phyloP scores from a whole-genome alignment of 2,797 vertebrate species.

The Ctenochaetus hawaiiensis region DNA sequence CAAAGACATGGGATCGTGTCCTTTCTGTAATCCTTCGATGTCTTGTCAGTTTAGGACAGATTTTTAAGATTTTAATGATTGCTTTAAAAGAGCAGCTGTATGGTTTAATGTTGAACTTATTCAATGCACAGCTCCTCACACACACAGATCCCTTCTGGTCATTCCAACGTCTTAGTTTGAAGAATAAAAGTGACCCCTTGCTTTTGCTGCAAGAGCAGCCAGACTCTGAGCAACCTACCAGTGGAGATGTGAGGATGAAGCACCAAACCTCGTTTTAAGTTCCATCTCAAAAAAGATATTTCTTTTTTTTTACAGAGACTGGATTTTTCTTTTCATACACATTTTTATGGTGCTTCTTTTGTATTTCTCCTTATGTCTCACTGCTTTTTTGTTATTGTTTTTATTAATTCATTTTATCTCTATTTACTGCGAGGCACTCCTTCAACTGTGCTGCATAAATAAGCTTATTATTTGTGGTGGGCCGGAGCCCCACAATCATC shows the following conservation, averaged over 20 bases:
- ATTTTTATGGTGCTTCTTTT: not conserved
- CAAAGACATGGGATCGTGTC: slow-evolving; percentile 3
- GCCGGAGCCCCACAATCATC: not conserved
- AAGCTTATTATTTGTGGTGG: slow-evolving; percentile 4
- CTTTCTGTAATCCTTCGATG: not conserved
- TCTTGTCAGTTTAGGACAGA: slow-evolving; percentile 3
- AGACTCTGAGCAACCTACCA: slow-evolving; percentile 34
- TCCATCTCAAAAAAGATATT: slow-evolving; percentile 19
- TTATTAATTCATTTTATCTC: not conserved
- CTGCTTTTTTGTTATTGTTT: not conserved
- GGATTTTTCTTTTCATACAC: not conserved
- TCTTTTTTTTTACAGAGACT: slow-evolving; percentile 1
- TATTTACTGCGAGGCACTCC: not conserved
- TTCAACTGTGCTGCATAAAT: not conserved
- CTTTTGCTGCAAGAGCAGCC: slow-evolving; percentile 22
- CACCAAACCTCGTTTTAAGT: slow-evolving; percentile 32
- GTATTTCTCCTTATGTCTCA: not conserved
- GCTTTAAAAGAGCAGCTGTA: slow-evolving; percentile 30
- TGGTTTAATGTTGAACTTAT: slow-evolving; percentile 43
- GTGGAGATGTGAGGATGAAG: slow-evolving; percentile 47
- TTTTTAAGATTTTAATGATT: slow-evolving; percentile 1
- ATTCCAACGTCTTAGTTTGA: slow-evolving; percentile 40
- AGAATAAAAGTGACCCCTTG: slow-evolving; percentile 54
- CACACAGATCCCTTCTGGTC: slow-evolving; percentile 41
- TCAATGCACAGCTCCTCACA: slow-evolving; percentile 16